Percentiles rank a stretch among this genome's conserved stretches.
These are phyloP conservation scores for Drosophila robusta DNA, from an alignment of 2,888 invertebrate genomes.

Conservation along the genomic window DNA sequence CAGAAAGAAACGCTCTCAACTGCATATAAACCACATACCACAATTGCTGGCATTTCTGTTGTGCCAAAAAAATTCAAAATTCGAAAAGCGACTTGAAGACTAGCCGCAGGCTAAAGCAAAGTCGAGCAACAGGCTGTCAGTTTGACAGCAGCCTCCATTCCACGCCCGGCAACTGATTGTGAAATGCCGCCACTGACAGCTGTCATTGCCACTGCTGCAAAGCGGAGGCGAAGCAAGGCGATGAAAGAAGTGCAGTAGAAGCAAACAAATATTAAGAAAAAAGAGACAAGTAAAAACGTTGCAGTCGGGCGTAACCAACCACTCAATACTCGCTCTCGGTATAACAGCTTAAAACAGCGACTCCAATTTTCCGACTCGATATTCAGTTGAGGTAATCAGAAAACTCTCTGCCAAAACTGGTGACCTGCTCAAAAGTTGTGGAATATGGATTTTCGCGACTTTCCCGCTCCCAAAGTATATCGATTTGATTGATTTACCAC, in stretches of 20 bases:
- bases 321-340: too few species aligned
- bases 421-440: too few species aligned
- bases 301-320: too few species aligned
- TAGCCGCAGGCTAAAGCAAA: conserved; percentile 40
- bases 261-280: neutral
- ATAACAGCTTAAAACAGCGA: too few species aligned
- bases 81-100: conserved; percentile 7
- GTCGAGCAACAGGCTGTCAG: conserved; percentile 72
- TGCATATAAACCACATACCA: neutral
- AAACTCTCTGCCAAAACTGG: too few species aligned
- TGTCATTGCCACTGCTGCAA: conserved; percentile 62
- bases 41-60: neutral
- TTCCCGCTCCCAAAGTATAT: too few species aligned
- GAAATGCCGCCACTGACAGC: conserved; percentile 71
- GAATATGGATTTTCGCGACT: too few species aligned
- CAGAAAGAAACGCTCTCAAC: neutral
- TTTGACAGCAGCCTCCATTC: conserved; percentile 50
- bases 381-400: too few species aligned
- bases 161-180: conserved; percentile 48
- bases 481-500: too few species aligned
- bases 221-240: neutral
- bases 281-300: too few species aligned
- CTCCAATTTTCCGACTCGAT: too few species aligned
- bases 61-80: neutral
- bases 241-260: conserved; percentile 16